phyloP scores from a whole-genome alignment of 2,888 invertebrate genomes.

The Drosophila hamatofila region DNA sequence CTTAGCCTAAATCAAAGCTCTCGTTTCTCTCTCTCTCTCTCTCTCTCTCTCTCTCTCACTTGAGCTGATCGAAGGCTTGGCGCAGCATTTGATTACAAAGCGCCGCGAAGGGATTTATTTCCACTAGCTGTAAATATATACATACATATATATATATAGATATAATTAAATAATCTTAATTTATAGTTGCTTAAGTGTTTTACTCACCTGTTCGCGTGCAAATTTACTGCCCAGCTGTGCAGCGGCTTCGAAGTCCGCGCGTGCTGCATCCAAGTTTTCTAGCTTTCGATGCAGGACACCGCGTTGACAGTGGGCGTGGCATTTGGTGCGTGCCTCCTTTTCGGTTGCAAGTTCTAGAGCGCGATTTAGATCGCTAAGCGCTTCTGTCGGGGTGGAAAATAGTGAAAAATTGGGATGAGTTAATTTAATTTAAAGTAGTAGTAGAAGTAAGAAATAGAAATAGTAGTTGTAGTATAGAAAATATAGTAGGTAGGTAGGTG shows the following conservation, averaged over 20 bases:
- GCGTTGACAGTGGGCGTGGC: constrained; percentile 93
- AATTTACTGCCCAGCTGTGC: constrained; percentile 94
- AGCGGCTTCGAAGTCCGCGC: constrained; percentile 91
- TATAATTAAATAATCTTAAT: not conserved
- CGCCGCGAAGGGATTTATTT: constrained; percentile 97
- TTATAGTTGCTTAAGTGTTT: not conserved
- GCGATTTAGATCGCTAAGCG: constrained; percentile 90
- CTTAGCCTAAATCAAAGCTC: constrained; percentile 60
- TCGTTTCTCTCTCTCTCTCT: not conserved
- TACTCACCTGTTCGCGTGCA: constrained; percentile 91
- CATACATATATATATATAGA: not conserved
- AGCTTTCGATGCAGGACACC: constrained; percentile 91
- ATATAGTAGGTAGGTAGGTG: too few relatives aligned
- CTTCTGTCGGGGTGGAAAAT: constrained; percentile 86
- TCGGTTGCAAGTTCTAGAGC: constrained; percentile 89
- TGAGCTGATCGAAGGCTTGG: constrained; percentile 89
- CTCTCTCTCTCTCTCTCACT: constrained; percentile 58
- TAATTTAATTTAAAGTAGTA: not conserved
- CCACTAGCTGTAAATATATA: constrained; percentile 88
- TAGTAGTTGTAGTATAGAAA: not conserved
- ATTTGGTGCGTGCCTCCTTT: constrained; percentile 87
- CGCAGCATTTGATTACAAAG: constrained; percentile 97
- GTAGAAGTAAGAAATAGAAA: not conserved
- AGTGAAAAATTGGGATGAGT: not conserved
- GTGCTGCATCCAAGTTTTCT: constrained; percentile 89